Base-by-base conservation (phyloP, 2,113 vertebrate species). In the Nothobranchius furzeri region DNA sequence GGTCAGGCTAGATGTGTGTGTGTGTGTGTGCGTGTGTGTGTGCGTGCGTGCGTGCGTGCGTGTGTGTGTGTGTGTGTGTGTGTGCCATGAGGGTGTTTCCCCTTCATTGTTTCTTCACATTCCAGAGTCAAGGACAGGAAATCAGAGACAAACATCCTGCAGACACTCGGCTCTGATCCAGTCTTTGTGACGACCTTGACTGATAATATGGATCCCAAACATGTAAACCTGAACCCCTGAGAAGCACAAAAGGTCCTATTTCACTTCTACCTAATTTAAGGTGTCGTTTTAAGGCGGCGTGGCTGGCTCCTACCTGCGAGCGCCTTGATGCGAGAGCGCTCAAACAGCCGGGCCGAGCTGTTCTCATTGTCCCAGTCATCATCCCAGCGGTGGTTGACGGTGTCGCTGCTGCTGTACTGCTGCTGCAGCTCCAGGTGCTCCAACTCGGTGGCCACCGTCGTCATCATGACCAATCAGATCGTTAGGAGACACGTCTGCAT, bases 281-380 rank as follows among this genome's bases (percentile, higher is more conserved):
- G 30, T 30, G 30, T 30, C 4, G 2, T 30, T 47, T 55, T 35
- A 45, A 12, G 43, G 60, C 0, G 35, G 1, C 0, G 25, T 2
- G 55, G 37, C 54, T 2, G 55, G 37, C 54, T 50, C 92, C 72
- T 82, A 98, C 97, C 97, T 88, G 97, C 96, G 37, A 99, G 85
- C 25, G 97, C 97, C 84, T 98, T 99, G 91, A 98, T 98, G 70
- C 96, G 95, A 3, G 96, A 98, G 53, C 96, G 93, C 78, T 99
- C 97, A 1, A 98, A 98, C 42, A 98, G 95, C 3, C 97, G 91
- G 0, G 97, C 97, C 0, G 97, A 98, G 72, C 96, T 99, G 91
- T 98, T 98, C 85, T 99, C 96, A 0, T 98, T 98, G 93, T 98
- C 96, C 97, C 97, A 98, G 24, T 99, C 97, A 0, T 92, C 86